Evolutionary conservation across 2,113 vertebrate genomes (phyloP).

Genomic region (Cebidichthys violaceus): DNA sequence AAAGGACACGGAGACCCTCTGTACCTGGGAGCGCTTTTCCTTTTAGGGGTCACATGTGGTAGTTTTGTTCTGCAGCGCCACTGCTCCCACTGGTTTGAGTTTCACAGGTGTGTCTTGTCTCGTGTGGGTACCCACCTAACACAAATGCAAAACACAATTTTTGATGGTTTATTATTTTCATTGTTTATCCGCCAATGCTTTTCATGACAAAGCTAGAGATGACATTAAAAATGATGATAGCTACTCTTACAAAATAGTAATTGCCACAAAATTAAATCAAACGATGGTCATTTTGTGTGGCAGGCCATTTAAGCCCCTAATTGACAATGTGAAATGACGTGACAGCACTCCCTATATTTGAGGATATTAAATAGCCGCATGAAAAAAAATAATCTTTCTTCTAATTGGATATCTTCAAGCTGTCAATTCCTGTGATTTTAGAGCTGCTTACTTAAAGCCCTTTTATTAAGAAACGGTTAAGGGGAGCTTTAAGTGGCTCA

Average conservation of each 20-base stretch:
- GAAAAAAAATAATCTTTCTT: not conserved
- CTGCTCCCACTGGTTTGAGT: not conserved
- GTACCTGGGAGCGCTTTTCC: not conserved
- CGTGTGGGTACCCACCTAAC: not conserved
- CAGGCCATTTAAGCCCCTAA: constrained; percentile 6
- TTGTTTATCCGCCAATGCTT: not conserved
- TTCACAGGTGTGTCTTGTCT: constrained; percentile 10
- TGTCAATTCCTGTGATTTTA: not conserved
- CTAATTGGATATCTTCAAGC: not conserved
- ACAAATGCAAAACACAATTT: not conserved
- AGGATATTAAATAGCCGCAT: not conserved
- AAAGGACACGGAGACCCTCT: not conserved
- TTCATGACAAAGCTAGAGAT: constrained; percentile 1
- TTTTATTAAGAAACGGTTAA: not conserved
- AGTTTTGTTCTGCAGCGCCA: not conserved
- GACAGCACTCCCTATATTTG: not conserved
- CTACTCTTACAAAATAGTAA: constrained; percentile 15
- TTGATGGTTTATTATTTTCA: not conserved
- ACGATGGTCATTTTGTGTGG: constrained; percentile 1
- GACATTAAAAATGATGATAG: not conserved
- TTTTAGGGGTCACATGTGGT: not conserved
- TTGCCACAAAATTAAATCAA: not conserved
- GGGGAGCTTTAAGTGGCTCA: constrained; percentile 4
- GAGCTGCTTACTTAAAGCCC: not conserved
- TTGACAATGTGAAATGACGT: not conserved